Percentiles rank a stretch among this genome's conserved stretches.
These are phyloP conservation scores for Shinisaurus crocodilurus DNA, from an alignment of 2,113 vertebrate species.

Conservation along the genomic window DNA sequence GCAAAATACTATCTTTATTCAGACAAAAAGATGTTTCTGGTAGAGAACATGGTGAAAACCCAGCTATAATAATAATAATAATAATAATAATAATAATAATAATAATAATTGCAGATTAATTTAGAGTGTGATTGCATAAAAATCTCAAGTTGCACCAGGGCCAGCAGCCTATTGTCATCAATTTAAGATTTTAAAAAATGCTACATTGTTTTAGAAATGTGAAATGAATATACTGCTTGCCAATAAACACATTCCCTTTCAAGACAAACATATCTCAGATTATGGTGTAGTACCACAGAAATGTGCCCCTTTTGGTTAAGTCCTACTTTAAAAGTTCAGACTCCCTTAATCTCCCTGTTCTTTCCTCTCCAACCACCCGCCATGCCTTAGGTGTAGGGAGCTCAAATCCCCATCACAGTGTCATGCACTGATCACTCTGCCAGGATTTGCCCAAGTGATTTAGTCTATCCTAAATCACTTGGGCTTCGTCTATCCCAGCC, in stretches of 20 bases:
- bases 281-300: background rate
- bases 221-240: constrained; percentile 2
- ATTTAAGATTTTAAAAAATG: background rate
- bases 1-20: background rate
- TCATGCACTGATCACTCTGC: background rate
- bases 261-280: background rate
- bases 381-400: background rate
- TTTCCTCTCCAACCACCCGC: no score
- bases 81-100: background rate
- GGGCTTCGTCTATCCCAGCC: background rate
- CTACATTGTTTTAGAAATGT: background rate
- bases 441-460: background rate
- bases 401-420: background rate
- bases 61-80: background rate
- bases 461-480: no score
- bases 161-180: background rate
- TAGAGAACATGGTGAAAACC: background rate
- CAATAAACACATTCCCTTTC: background rate
- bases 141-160: background rate
- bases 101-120: background rate
- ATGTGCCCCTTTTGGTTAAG: background rate
- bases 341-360: background rate
- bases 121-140: background rate
- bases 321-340: background rate
- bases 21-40: background rate